Evolutionary conservation across 2,888 invertebrate species (phyloP).

Genomic region (Allolobophora icterica): DNA sequence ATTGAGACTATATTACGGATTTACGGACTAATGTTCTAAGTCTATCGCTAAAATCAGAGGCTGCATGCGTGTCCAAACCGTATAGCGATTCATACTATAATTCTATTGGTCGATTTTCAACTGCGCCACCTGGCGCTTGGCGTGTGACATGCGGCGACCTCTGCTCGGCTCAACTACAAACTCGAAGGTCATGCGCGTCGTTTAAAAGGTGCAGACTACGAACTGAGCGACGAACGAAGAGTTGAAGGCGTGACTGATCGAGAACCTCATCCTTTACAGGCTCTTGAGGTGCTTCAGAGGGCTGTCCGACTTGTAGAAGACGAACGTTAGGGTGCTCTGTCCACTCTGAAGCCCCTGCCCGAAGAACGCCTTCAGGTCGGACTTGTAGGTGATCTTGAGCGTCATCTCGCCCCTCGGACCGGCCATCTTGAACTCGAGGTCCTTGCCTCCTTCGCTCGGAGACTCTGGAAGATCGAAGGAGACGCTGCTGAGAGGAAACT

Average conservation of each 20-base stretch:
- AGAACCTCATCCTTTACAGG: conserved; percentile 40
- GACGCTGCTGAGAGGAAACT: conserved; percentile 50
- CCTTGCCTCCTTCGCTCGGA: conserved; percentile 45
- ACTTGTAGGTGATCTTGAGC: conserved; percentile 48
- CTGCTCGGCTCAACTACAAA: background rate
- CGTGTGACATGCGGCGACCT: background rate
- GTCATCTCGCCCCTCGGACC: conserved; percentile 51
- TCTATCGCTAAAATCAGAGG: conserved; percentile 6
- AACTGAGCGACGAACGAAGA: background rate
- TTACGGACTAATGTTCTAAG: background rate
- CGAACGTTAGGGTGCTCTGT: conserved; percentile 47
- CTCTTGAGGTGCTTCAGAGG: conserved; percentile 46
- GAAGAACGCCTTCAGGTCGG: conserved; percentile 48
- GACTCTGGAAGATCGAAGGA: conserved; percentile 50
- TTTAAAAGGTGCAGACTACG: background rate
- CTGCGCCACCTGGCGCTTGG: background rate
- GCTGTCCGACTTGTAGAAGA: conserved; percentile 49
- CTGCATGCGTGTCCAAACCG: background rate
- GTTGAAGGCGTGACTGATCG: background rate
- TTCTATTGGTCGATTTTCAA: background rate
- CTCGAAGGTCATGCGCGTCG: too few species aligned
- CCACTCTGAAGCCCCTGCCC: conserved; percentile 49
- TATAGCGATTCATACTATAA: background rate
- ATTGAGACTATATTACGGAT: background rate
- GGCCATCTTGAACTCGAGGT: conserved; percentile 52